A percentile compares a stretch with the other conserved stretches of the same genome.
Conservation (phyloP, 2,888 invertebrate genomes). For the Tillus elongatus region DNA sequence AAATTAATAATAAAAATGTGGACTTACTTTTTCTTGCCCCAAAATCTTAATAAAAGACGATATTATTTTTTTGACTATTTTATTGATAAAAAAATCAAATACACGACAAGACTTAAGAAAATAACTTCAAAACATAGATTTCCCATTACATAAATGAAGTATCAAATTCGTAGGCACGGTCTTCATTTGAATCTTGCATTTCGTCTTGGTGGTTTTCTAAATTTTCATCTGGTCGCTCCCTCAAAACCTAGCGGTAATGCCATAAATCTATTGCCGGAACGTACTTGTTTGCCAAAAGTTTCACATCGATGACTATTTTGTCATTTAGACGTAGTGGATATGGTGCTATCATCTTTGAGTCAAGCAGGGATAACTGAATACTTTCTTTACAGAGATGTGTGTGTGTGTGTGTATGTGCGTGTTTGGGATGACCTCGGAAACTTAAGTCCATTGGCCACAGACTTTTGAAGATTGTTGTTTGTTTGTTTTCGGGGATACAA, state of each 20-base stretch:
- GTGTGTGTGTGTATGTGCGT: too few species aligned
- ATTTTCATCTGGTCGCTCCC: not conserved
- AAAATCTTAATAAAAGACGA: too few species aligned
- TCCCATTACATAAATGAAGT: not conserved
- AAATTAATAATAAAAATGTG: too few species aligned
- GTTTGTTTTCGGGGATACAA: too few species aligned
- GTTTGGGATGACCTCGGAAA: too few species aligned
- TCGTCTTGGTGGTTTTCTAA: not conserved
- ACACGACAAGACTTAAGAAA: too few species aligned
- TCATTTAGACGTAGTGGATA: not conserved
- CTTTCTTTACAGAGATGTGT: not conserved
- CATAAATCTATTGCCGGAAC: not conserved
- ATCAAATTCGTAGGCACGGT: not conserved
- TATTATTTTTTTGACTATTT: too few species aligned
- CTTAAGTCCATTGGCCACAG: too few species aligned
- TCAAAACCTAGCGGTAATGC: not conserved
- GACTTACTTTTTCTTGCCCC: too few species aligned
- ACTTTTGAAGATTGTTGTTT: too few species aligned
- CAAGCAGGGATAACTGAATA: not conserved
- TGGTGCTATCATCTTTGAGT: not conserved
- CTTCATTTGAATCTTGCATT: not conserved
- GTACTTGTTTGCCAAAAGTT: slow-evolving; percentile 1
- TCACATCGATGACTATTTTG: not conserved
- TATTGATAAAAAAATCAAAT: too few species aligned
- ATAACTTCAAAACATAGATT: too few species aligned